These are phyloP conservation scores for Drosophila maculinotata DNA, from an alignment of 2,888 invertebrate species.

Conservation along the genomic window DNA sequence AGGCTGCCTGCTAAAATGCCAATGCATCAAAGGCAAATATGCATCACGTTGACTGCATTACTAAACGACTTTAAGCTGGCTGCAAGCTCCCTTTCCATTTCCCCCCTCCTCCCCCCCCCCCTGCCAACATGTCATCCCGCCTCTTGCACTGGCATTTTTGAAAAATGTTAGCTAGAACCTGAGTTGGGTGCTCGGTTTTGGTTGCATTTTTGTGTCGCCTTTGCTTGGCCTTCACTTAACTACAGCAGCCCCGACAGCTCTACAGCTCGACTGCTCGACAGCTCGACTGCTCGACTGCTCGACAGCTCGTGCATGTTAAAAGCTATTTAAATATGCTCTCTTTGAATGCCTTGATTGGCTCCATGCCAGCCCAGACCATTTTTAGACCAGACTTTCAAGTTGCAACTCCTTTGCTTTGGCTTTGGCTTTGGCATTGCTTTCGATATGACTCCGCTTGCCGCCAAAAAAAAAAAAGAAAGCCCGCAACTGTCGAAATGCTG, in stretches of 20 bases:
- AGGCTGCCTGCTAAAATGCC: slow-evolving; percentile 27
- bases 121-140: no score
- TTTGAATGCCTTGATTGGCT: slow-evolving; percentile 80
- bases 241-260: slow-evolving; percentile 52
- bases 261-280: slow-evolving; percentile 7
- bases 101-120: no score
- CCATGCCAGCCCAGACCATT: slow-evolving; percentile 35
- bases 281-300: slow-evolving; percentile 29
- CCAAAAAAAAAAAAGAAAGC: slow-evolving; percentile 34
- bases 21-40: slow-evolving; percentile 64
- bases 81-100: background rate
- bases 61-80: slow-evolving; percentile 68
- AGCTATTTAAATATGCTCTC: slow-evolving; percentile 81
- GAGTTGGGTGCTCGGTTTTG: slow-evolving; percentile 38
- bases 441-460: slow-evolving; percentile 24
- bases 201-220: slow-evolving; percentile 74
- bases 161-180: slow-evolving; percentile 50
- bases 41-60: slow-evolving; percentile 72
- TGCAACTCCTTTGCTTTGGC: slow-evolving; percentile 30
- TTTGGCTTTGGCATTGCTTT: slow-evolving; percentile 19
- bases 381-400: slow-evolving; percentile 26
- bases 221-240: slow-evolving; percentile 77
- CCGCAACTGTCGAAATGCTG: slow-evolving; percentile 8
- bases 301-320: slow-evolving; percentile 78
- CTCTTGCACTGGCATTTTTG: slow-evolving; percentile 47